phyloP scores from a whole-genome alignment of 2,888 invertebrate genomes.

The Suillia variegata region DNA sequence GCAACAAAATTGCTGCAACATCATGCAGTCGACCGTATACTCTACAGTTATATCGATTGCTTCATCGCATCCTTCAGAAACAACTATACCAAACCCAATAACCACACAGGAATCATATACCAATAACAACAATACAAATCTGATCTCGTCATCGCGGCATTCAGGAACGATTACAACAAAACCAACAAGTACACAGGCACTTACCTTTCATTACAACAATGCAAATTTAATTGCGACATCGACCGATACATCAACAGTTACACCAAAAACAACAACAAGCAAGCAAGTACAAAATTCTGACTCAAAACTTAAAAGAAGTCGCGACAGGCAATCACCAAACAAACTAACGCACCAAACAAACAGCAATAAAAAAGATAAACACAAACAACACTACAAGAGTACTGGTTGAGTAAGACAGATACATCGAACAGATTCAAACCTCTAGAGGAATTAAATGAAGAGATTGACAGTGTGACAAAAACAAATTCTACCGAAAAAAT shows the following conservation, averaged over 20 bases:
- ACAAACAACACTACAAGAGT: background rate
- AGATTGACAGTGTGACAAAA: background rate
- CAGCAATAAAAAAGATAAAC: background rate
- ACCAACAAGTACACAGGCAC: no score
- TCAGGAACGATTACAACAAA: no score
- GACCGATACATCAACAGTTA: constrained; percentile 4
- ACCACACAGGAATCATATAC: no score
- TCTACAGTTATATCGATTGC: no score
- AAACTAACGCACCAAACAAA: background rate
- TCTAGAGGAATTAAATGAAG: background rate
- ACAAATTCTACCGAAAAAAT: background rate
- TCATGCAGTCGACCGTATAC: no score
- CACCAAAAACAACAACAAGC: background rate
- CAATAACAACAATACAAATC: no score
- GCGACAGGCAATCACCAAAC: background rate
- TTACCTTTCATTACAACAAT: no score
- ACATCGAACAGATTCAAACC: background rate
- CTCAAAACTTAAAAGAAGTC: background rate
- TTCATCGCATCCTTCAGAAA: no score
- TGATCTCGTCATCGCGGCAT: no score
- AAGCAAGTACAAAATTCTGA: background rate
- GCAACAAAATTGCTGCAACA: no score
- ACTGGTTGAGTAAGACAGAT: background rate
- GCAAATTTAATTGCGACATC: no score
- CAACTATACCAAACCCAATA: no score